Evolutionary conservation across 2,113 vertebrate species (phyloP), one percentile per base, ranked within the genome.

Genomic region (Tricholaema leucomelas): DNA sequence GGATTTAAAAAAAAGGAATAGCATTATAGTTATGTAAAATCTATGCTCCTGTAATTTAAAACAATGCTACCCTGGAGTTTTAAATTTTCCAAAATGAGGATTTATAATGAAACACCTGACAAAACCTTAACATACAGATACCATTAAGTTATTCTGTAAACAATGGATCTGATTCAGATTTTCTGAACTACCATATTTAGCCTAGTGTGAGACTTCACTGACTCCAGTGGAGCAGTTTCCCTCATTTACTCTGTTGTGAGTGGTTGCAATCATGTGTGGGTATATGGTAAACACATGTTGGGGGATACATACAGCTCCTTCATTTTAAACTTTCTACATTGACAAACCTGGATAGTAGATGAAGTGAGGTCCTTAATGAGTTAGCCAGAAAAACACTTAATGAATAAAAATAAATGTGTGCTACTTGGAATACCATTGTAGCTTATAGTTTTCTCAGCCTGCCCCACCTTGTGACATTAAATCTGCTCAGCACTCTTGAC

Each of bases 21-120:
- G 44, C 44, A 94, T 95, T 74, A 84, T 83, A 73, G 85, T 93
- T 92, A 90, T 81, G 88, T 86, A 91, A 87, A 93, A 89, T 81
- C 64, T 91, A 92, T 90, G 80, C 71, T 92, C 85, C 81, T 92
- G 60, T 79, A 95, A 97, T 93, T 94, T 87, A 96, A 95, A 94
- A 92, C 86, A 96, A 92, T 91, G 73, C 80, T 94, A 88, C 88
- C 83, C 94, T 88, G 86, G 92, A 96, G 92, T 92, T 95, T 93
- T 93, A 89, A 94, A 85, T 61, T 63, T 86, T 87, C 61, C 75
- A 95, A 90, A 94, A 94, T 86, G 82, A 88, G 88, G 78, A 82
- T 90, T 94, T 91, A 94, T 93, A 95, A 95, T 94, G 89, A 95
- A 97, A 97, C 91, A 96, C 93, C 91, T 92, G 95, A 87, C 81